These are phyloP conservation scores for Prosopocoilus inquinatus DNA, from an alignment of 2,888 invertebrate genomes.

Conservation along the genomic window DNA sequence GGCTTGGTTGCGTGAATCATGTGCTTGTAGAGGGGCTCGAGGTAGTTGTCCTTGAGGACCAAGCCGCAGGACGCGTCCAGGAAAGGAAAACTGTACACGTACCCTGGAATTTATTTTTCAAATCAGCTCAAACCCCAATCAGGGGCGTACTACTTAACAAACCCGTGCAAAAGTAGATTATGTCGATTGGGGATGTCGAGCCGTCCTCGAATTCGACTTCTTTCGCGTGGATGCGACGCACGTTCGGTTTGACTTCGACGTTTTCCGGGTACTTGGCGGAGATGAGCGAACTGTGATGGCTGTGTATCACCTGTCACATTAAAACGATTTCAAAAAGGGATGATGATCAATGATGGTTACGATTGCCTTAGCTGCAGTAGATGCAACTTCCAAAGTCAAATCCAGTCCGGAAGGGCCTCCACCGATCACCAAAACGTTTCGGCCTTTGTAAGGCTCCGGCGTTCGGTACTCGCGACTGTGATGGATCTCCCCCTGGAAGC, in stretches of 20 bases:
- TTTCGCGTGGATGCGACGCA: conserved; percentile 35
- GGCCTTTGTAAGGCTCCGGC: conserved; percentile 63
- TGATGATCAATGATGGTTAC: too few relatives aligned
- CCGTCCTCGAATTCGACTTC: conserved; percentile 64
- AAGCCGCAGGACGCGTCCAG: conserved; percentile 63
- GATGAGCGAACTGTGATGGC: too few relatives aligned
- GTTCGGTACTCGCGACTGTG: conserved; percentile 85
- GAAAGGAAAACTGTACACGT: conserved; percentile 54
- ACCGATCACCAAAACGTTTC: conserved; percentile 75
- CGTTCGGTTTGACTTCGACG: conserved; percentile 64
- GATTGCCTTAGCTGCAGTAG: conserved; percentile 56
- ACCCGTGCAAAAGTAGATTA: not conserved
- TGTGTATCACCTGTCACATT: conserved; percentile 20
- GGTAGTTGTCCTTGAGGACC: conserved; percentile 72
- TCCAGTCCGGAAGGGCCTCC: conserved; percentile 84
- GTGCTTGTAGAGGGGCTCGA: conserved; percentile 83
- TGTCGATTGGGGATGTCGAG: conserved; percentile 31
- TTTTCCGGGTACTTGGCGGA: conserved; percentile 62
- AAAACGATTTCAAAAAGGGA: too few relatives aligned
- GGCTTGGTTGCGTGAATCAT: conserved; percentile 78
- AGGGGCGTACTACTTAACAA: not conserved
- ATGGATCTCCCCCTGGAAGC: conserved; percentile 55
- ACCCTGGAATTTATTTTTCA: conserved; percentile 45
- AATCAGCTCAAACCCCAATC: not conserved
- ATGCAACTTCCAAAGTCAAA: conserved; percentile 64